Percentiles rank a stretch among this genome's conserved stretches.
phyloP scores from a whole-genome alignment of 2,888 invertebrate genomes.

The Heliconius charithonia region DNA sequence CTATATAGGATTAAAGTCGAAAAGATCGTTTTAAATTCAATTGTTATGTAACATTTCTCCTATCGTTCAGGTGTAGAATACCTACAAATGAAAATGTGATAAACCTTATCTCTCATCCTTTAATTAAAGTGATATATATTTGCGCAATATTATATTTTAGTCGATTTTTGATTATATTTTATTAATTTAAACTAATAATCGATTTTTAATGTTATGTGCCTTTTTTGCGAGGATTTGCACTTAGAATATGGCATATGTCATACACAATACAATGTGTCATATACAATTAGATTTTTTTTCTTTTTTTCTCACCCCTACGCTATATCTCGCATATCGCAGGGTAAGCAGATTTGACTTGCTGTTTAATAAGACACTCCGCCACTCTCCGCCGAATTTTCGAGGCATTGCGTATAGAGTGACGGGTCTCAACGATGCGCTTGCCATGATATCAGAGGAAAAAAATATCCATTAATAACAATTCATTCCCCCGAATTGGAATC shows the following conservation, averaged over 20 bases:
- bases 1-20: too few relatives aligned
- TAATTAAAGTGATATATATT: constrained; percentile 3
- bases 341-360: background rate
- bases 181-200: too few relatives aligned
- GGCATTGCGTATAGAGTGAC: background rate
- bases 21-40: too few relatives aligned
- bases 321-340: background rate
- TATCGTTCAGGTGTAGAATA: background rate
- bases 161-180: background rate
- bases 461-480: background rate
- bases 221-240: too few relatives aligned
- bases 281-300: background rate
- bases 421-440: too few relatives aligned
- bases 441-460: too few relatives aligned
- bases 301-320: background rate
- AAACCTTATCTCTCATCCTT: constrained; percentile 14
- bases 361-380: background rate
- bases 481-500: background rate
- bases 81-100: background rate
- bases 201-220: too few relatives aligned
- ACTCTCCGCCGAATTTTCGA: background rate
- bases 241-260: too few relatives aligned
- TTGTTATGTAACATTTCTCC: background rate
- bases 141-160: background rate
- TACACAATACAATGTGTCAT: too few relatives aligned